Evolutionary conservation across 2,113 vertebrate species (phyloP), one percentile per base, ranked within the genome.

Genomic region (Alethe diademata): DNA sequence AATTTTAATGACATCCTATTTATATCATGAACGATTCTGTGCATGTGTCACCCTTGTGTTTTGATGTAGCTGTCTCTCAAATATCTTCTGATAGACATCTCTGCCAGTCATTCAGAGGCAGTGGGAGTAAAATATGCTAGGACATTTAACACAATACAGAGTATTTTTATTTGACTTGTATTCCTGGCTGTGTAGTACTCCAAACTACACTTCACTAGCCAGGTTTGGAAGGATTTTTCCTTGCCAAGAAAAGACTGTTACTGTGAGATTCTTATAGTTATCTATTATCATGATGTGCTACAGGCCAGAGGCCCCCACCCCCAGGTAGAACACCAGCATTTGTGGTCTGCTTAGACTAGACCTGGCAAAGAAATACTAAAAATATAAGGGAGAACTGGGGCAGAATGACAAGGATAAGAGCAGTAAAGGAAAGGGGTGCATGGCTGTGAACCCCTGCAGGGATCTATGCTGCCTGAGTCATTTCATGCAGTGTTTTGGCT

Each of bases 71-170:
- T 91, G 70, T 50, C 64, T 78, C 70, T 95, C 71, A 82, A 82
- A 54, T 78, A 53, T 22, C 24, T 79, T 71, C 92, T 96, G 91
- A 94, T 43, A 89, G 88, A 91, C 67, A 54, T 92, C 60, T 92
- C 58, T 83, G 95, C 54, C 75, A 93, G 33, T 64, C 58, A 89
- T 61, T 86, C 72, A 0, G 0, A 75, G 36, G 53, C 70, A 91
- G 94, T 95, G 90, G 90, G 78, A 87, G 56, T 82, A 82, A 91
- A 95, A 93, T 88, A 85, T 78, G 22, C 38, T 36, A 78, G 93
- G 95, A 93, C 94, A 73, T 43, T 61, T 92, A 81, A 75, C 65
- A 54, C 40, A 87, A n/a, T 58, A 19, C 51, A 5, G 2, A 67
- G 25, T 95, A 35, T 87, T 81, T 93, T 78, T 42, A 24, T 42